These are phyloP conservation scores for Therioaphis trifolii DNA, from an alignment of 2,888 invertebrate species.

Conservation along the genomic window DNA sequence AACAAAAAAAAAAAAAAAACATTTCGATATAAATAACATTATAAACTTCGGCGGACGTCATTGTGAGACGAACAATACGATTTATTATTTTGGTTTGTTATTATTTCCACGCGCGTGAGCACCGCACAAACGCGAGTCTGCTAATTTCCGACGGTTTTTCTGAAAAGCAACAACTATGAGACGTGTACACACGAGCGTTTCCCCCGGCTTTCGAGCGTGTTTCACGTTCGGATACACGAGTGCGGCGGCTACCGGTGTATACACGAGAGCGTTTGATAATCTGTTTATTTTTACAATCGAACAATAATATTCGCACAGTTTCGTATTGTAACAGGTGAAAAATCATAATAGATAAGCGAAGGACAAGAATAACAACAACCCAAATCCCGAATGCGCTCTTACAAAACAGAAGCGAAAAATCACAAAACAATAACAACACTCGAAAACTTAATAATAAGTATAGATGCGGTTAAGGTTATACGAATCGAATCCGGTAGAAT, in stretches of 20 bases:
- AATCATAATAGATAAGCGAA: neutral
- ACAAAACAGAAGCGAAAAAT: neutral
- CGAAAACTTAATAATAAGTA: no score
- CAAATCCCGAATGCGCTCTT: neutral
- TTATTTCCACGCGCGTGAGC: neutral
- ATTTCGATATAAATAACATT: constrained; percentile 38
- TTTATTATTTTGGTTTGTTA: neutral
- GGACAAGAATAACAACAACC: neutral
- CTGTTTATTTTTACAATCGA: constrained; percentile 4
- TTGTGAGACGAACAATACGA: neutral
- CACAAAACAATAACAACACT: neutral
- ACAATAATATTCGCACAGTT: neutral
- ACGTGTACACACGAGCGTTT: neutral
- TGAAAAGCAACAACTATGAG: neutral
- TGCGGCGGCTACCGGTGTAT: no score
- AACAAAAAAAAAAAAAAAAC: constrained; percentile 36
- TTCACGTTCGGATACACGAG: no score
- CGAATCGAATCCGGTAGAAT: no score
- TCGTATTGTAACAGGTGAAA: constrained; percentile 1
- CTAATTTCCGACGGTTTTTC: constrained; percentile 20
- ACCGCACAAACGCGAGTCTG: neutral
- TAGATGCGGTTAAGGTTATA: no score
- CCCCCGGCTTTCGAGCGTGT: no score
- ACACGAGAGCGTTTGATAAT: neutral
- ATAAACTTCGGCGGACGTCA: neutral